Percentiles rank a stretch among this genome's conserved stretches.
phyloP scores from a whole-genome alignment of 2,113 vertebrate genomes.

The Oenanthe melanoleuca region DNA sequence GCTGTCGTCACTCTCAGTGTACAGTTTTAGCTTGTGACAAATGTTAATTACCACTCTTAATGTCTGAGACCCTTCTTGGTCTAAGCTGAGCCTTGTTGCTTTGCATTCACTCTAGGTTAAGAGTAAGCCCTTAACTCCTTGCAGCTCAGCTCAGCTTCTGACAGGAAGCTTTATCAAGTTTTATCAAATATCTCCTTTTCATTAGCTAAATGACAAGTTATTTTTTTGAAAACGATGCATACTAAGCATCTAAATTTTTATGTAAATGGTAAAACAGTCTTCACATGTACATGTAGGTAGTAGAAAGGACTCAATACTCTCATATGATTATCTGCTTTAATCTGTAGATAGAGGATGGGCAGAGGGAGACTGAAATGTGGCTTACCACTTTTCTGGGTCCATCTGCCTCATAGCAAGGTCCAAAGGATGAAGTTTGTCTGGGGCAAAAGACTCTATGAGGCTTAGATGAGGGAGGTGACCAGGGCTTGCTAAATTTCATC shows the following conservation, averaged over 20 bases:
- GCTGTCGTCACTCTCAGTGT: neutral
- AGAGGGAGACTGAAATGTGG: neutral
- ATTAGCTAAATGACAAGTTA: neutral
- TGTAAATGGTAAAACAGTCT: neutral
- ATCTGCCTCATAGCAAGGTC: neutral
- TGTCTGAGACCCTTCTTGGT: neutral
- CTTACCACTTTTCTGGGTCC: neutral
- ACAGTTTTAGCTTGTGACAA: neutral
- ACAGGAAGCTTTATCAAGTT: neutral
- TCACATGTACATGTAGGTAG: accelerated
- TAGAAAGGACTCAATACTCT: neutral
- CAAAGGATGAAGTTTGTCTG: neutral
- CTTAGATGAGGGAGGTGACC: neutral
- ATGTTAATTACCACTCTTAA: neutral
- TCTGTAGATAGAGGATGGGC: neutral
- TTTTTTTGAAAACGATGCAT: neutral
- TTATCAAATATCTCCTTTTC: neutral
- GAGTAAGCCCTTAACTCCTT: neutral
- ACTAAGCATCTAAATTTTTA: neutral
- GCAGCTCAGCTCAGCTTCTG: neutral
- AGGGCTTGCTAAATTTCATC: slow-evolving; percentile 80
- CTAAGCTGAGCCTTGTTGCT: neutral
- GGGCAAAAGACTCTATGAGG: neutral
- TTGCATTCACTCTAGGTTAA: neutral
- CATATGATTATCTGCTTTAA: neutral